Evolutionary conservation across 2,797 vertebrate species (phyloP).

Genomic region (Channa striata): DNA sequence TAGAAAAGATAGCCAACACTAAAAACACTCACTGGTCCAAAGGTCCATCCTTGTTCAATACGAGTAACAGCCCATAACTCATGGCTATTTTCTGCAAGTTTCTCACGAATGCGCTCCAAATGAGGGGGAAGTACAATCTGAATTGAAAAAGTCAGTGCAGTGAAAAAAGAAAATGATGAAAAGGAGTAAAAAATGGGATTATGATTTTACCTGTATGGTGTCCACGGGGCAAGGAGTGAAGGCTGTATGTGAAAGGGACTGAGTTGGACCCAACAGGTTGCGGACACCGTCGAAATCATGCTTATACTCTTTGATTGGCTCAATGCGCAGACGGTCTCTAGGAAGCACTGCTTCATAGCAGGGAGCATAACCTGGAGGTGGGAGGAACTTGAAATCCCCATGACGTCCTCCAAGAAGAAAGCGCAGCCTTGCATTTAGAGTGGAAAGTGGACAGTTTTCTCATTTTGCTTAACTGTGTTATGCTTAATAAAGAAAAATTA

Average conservation of each 20-base stretch:
- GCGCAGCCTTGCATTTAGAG: slow-evolving; percentile 81
- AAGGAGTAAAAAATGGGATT: neutral
- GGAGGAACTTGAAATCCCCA: slow-evolving; percentile 94
- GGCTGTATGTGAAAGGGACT: slow-evolving; percentile 90
- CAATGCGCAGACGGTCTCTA: slow-evolving; percentile 89
- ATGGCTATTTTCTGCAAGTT: slow-evolving; percentile 94
- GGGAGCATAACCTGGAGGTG: slow-evolving; percentile 92
- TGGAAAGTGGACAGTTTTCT: neutral
- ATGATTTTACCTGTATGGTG: slow-evolving; percentile 88
- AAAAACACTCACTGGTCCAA: slow-evolving; percentile 82
- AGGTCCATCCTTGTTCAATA: slow-evolving; percentile 96
- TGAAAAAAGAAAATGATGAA: slow-evolving; percentile 3
- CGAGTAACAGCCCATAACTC: slow-evolving; percentile 94
- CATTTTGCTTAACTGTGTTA: neutral
- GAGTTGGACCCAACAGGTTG: slow-evolving; percentile 92
- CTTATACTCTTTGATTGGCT: slow-evolving; percentile 94
- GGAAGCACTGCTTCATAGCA: slow-evolving; percentile 93
- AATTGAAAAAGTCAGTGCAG: slow-evolving; percentile 30
- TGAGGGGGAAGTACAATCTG: slow-evolving; percentile 95
- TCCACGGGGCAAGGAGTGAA: slow-evolving; percentile 95
- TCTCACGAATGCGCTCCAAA: slow-evolving; percentile 93
- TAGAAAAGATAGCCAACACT: neutral
- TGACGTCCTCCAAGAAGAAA: slow-evolving; percentile 95
- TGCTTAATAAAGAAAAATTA: neutral
- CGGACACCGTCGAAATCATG: slow-evolving; percentile 87